phyloP scores from a whole-genome alignment of 2,113 vertebrate genomes.

The Cathartes aura region DNA sequence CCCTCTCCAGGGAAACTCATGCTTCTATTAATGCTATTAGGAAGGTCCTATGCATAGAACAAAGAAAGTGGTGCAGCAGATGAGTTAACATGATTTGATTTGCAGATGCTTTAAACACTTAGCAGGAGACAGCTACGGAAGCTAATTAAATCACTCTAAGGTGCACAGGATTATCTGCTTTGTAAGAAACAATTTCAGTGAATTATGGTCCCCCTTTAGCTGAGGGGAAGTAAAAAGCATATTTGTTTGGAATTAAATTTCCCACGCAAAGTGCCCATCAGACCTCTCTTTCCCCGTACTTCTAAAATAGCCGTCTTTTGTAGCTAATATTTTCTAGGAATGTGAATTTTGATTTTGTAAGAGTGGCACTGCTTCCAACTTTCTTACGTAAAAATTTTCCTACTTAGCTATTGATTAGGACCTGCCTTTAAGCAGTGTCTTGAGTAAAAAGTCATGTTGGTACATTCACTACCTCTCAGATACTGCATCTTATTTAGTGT shows the following conservation, averaged over 20 bases:
- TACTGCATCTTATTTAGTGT: slow-evolving; percentile 93
- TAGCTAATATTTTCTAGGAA: slow-evolving; percentile 19
- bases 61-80: slow-evolving; percentile 74
- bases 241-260: slow-evolving; percentile 79
- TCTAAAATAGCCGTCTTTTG: neutral
- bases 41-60: slow-evolving; percentile 74
- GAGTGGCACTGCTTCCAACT: slow-evolving; percentile 44
- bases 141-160: slow-evolving; percentile 83
- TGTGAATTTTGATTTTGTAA: slow-evolving; percentile 60
- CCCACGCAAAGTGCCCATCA: slow-evolving; percentile 67
- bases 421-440: slow-evolving; percentile 69
- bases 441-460: slow-evolving; percentile 70
- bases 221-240: slow-evolving; percentile 65
- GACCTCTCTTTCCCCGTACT: neutral
- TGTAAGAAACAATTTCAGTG: slow-evolving; percentile 80
- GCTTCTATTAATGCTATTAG: slow-evolving; percentile 73
- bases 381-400: slow-evolving; percentile 23
- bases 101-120: slow-evolving; percentile 85
- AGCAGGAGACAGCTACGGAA: slow-evolving; percentile 80
- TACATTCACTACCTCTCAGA: slow-evolving; percentile 74
- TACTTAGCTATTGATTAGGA: slow-evolving; percentile 71
- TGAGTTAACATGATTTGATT: slow-evolving; percentile 84
- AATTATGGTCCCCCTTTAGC: slow-evolving; percentile 76
- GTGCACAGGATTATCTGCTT: slow-evolving; percentile 81
- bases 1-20: slow-evolving; percentile 68